phyloP scores from a whole-genome alignment of 2,797 vertebrate genomes.

The Chelon auratus region DNA sequence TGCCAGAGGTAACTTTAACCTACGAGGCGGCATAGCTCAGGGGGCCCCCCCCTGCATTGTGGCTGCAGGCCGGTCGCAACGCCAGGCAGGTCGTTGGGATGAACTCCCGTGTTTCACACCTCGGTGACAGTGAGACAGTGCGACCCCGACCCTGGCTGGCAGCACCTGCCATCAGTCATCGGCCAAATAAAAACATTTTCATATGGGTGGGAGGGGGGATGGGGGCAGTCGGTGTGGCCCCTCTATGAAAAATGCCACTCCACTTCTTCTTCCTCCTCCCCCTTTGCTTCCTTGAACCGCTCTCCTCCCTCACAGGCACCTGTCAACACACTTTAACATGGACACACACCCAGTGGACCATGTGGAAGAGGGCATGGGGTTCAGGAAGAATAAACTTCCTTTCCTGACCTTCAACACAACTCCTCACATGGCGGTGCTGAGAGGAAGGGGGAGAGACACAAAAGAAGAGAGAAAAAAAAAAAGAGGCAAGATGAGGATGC shows the following conservation, averaged over 20 bases:
- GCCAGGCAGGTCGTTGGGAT: slow-evolving; percentile 29
- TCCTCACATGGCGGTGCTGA: slow-evolving; percentile 53
- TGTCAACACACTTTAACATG: slow-evolving; percentile 79
- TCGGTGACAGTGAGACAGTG: slow-evolving; percentile 70
- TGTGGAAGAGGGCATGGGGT: slow-evolving; percentile 70
- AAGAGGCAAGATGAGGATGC: slow-evolving; percentile 43
- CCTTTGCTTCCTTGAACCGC: slow-evolving; percentile 46
- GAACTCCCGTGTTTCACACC: slow-evolving; percentile 70
- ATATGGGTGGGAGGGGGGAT: slow-evolving; percentile 62
- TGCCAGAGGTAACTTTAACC: slow-evolving; percentile 45
- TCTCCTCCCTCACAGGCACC: slow-evolving; percentile 72
- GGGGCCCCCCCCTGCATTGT: slow-evolving; percentile 3
- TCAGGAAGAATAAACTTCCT: slow-evolving; percentile 77
- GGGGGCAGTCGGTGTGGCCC: background rate
- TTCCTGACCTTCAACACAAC: slow-evolving; percentile 71
- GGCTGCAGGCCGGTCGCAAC: slow-evolving; percentile 20
- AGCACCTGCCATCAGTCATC: slow-evolving; percentile 83
- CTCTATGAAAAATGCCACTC: background rate
- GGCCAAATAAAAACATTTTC: slow-evolving; percentile 86
- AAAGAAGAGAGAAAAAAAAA: slow-evolving; percentile 13
- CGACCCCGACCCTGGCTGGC: slow-evolving; percentile 76
- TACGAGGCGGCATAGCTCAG: slow-evolving; percentile 7
- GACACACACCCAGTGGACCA: slow-evolving; percentile 59
- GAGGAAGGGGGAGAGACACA: slow-evolving; percentile 25
- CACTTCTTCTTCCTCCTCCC: slow-evolving; percentile 22